These are phyloP conservation scores for Emydura subglobosa DNA, from an alignment of 2,113 vertebrate genomes.

Conservation along the genomic window DNA sequence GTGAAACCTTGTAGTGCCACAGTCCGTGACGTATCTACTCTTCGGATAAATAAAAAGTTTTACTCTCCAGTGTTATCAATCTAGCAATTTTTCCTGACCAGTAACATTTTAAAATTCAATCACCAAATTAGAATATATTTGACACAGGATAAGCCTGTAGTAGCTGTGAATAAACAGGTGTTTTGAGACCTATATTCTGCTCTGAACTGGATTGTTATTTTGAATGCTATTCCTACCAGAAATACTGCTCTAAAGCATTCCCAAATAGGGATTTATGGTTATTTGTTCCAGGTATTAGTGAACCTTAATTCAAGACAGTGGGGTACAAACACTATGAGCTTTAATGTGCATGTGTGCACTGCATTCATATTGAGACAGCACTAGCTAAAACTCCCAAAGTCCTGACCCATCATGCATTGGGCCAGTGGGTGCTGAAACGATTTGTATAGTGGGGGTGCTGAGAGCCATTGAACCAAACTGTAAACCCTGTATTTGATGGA, in stretches of 20 bases:
- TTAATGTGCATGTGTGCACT: not conserved
- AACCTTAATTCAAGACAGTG: not conserved
- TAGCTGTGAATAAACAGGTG: not conserved
- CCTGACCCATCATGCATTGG: not conserved
- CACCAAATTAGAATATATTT: not conserved
- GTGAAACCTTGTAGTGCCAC: not conserved
- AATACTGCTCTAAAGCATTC: not conserved
- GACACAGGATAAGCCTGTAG: not conserved
- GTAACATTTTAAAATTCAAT: not conserved
- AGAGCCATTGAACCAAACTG: too few relatives aligned
- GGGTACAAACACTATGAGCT: not conserved
- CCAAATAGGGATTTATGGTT: not conserved
- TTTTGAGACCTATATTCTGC: not conserved
- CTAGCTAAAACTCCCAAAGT: rapidly evolving
- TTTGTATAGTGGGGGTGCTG: too few relatives aligned
- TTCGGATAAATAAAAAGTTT: not conserved
- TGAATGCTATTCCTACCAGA: not conserved
- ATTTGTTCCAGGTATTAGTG: not conserved
- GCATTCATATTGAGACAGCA: rapidly evolving
- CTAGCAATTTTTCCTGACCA: not conserved
- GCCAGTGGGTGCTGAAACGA: too few relatives aligned
- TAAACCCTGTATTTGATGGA: too few relatives aligned
- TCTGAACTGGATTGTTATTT: not conserved
- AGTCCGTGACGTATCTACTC: not conserved
- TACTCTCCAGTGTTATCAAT: not conserved